Conservation (phyloP, 2,888 invertebrate species). For the Pyrochroa serraticornis region DNA sequence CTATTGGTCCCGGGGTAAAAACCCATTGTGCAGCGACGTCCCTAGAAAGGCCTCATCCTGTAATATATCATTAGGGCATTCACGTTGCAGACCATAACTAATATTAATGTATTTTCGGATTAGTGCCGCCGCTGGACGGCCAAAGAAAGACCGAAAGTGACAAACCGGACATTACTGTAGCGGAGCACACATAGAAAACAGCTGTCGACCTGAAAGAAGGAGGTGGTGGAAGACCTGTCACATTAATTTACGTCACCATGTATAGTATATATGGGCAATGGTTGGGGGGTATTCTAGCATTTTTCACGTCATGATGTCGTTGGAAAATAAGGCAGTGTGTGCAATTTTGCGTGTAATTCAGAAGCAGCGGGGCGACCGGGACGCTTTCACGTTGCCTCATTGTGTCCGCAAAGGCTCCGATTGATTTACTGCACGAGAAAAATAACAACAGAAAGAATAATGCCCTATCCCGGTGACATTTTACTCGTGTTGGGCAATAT, state of each 20-base stretch:
- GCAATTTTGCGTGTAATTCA: conserved; percentile 56
- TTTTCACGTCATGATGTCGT: conserved; percentile 48
- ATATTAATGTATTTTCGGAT: conserved; percentile 57
- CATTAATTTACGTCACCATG: conserved; percentile 41
- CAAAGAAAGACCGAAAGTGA: conserved; percentile 47
- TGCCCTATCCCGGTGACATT: conserved; percentile 20
- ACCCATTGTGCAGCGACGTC: conserved; percentile 43
- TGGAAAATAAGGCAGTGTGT: conserved; percentile 50
- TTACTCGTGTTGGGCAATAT: conserved; percentile 3
- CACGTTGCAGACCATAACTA: conserved; percentile 55
- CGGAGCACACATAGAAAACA: conserved; percentile 40
- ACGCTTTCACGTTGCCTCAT: conserved; percentile 31
- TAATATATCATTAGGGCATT: conserved; percentile 55
- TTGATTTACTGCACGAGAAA: conserved; percentile 27
- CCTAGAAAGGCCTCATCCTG: conserved; percentile 44
- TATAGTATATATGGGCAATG: conserved; percentile 33
- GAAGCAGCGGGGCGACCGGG: conserved; percentile 41
- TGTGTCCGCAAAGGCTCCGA: conserved; percentile 22
- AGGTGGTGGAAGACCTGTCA: conserved; percentile 44
- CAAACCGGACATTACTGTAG: conserved; percentile 51
- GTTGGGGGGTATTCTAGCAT: conserved; percentile 39
- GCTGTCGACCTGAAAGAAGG: conserved; percentile 35
- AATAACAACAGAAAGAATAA: conserved; percentile 20
- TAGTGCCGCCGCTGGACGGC: conserved; percentile 50
- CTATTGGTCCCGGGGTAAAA: conserved; percentile 47